Conservation (phyloP, 2,888 invertebrate genomes). For the Agonopterix heracliana region DNA sequence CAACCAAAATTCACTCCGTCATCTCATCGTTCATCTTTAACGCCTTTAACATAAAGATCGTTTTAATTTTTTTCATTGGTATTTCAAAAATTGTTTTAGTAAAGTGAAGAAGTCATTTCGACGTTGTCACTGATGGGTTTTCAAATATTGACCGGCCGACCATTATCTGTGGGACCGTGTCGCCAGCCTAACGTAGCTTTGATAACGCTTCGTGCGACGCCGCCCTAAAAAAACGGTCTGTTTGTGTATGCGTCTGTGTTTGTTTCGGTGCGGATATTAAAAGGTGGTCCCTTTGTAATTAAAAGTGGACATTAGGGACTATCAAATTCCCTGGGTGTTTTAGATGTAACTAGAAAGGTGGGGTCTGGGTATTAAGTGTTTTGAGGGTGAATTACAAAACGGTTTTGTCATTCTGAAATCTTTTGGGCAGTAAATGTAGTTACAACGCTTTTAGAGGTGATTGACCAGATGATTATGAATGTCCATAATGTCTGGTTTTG, state of each 20-base stretch:
- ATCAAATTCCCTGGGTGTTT: slow-evolving; percentile 22
- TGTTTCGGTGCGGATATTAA: slow-evolving; percentile 42
- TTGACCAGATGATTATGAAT: no score
- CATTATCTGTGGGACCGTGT: slow-evolving; percentile 63
- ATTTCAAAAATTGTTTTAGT: slow-evolving; percentile 35
- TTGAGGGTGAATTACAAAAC: background rate
- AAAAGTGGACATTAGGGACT: slow-evolving; percentile 35
- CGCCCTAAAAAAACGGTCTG: slow-evolving; percentile 47
- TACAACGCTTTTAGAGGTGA: no score
- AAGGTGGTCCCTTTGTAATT: slow-evolving; percentile 55
- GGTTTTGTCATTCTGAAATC: no score
- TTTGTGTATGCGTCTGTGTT: slow-evolving; percentile 58
- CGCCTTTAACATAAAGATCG: slow-evolving; percentile 16
- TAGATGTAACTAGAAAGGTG: background rate
- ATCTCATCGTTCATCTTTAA: slow-evolving; percentile 25
- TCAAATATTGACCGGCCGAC: slow-evolving; percentile 69
- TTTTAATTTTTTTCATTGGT: slow-evolving; percentile 13
- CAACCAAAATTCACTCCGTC: slow-evolving; percentile 7
- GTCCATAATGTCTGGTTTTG: no score
- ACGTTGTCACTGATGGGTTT: slow-evolving; percentile 64
- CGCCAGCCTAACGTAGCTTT: slow-evolving; percentile 41
- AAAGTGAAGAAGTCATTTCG: slow-evolving; percentile 66
- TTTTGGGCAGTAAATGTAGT: no score
- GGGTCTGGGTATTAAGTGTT: background rate
- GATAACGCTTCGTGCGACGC: slow-evolving; percentile 54